These are phyloP conservation scores for Allolobophora icterica DNA, from an alignment of 2,888 invertebrate species.

Conservation along the genomic window DNA sequence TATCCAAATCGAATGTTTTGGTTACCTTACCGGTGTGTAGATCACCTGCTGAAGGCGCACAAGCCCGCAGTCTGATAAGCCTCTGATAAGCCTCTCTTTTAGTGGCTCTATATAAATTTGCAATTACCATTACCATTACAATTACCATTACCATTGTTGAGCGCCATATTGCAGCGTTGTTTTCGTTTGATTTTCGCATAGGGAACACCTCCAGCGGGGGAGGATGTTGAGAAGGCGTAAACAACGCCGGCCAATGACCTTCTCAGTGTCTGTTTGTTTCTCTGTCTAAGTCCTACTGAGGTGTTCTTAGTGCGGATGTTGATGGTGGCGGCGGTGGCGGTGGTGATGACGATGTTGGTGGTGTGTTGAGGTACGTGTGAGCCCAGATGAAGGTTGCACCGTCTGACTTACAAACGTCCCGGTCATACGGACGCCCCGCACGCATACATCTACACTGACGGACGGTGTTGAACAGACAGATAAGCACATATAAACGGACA, in stretches of 20 bases:
- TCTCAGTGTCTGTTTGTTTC: not conserved
- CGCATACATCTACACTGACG: not conserved
- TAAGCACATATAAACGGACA: too few species aligned
- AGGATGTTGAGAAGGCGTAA: not conserved
- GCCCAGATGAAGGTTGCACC: not conserved
- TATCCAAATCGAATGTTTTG: too few species aligned
- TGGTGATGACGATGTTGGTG: too few species aligned
- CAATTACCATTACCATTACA: too few species aligned
- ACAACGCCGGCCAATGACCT: not conserved
- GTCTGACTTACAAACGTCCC: slow-evolving; percentile 11
- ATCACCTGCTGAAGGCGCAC: too few species aligned
- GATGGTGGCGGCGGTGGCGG: not conserved
- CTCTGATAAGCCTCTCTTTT: too few species aligned
- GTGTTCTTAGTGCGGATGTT: not conserved
- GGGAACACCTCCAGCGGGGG: not conserved
- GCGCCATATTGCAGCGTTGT: not conserved
- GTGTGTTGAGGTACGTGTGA: not conserved
- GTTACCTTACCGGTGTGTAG: too few species aligned
- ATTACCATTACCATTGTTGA: too few species aligned
- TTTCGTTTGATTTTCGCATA: not conserved
- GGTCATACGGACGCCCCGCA: not conserved
- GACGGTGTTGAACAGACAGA: not conserved
- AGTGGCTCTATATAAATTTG: too few species aligned
- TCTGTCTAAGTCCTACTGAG: not conserved
- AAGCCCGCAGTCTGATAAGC: too few species aligned